Evolutionary conservation across 2,888 invertebrate species (phyloP).

Genomic region (Lordiphosa fenestrarum): DNA sequence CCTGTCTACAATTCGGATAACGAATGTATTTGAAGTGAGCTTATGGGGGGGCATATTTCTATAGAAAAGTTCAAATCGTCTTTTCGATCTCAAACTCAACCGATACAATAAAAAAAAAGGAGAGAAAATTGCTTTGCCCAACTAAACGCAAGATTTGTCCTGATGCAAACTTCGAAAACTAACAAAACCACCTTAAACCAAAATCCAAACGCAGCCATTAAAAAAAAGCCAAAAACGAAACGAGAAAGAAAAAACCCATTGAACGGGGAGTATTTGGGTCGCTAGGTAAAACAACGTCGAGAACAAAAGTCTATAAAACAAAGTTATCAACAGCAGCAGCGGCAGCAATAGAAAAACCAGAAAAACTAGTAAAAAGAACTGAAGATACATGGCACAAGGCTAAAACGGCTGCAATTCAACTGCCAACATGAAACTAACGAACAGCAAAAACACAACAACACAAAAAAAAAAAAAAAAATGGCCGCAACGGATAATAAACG

Average conservation of each 20-base stretch:
- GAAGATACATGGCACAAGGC: conserved; percentile 59
- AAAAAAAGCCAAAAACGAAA: conserved; percentile 19
- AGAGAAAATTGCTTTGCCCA: too few relatives aligned
- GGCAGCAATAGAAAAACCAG: conserved; percentile 25
- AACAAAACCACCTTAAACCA: too few relatives aligned
- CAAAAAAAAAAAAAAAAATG: conserved; percentile 16
- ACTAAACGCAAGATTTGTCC: too few relatives aligned
- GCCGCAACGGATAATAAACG: conserved; percentile 55
- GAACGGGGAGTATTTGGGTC: conserved; percentile 61
- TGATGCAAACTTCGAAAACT: too few relatives aligned
- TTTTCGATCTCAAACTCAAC: too few relatives aligned
- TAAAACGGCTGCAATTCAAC: conserved; percentile 54
- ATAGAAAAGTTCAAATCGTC: too few relatives aligned
- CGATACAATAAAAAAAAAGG: too few relatives aligned
- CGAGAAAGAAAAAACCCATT: conserved; percentile 46
- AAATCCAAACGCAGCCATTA: conserved; percentile 24
- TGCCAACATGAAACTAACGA: conserved; percentile 49
- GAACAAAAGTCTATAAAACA: conserved; percentile 66
- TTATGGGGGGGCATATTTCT: too few relatives aligned
- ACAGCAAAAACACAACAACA: conserved; percentile 10
- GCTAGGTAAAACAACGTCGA: conserved; percentile 60
- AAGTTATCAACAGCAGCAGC: conserved; percentile 51
- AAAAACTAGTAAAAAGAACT: conserved; percentile 40
- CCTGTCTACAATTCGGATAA: too few relatives aligned
- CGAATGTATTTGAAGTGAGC: too few relatives aligned